Conservation (phyloP, 2,797 vertebrate genomes). For the Centropyge bicolor region DNA sequence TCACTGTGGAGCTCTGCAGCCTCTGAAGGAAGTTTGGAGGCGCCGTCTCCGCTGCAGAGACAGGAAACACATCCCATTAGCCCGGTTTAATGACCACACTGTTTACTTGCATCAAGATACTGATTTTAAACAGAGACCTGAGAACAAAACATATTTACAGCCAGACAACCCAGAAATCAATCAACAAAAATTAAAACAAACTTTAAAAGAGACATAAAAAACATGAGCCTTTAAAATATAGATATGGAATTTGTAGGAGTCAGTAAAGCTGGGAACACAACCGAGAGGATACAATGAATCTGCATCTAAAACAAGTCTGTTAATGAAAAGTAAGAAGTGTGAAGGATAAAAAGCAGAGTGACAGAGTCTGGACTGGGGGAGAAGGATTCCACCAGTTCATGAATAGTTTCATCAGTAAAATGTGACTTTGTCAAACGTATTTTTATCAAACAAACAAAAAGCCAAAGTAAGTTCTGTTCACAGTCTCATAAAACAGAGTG, state of each 20-base stretch:
- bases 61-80: not conserved
- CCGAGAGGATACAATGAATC: no score
- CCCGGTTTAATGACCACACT: not conserved
- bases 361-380: no score
- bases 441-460: not conserved
- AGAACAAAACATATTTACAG: not conserved
- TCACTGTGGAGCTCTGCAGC: constrained; percentile 95
- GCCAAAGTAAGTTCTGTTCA: not conserved
- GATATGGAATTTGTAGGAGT: not conserved
- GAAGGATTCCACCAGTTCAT: no score
- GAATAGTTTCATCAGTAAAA: not conserved
- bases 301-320: no score
- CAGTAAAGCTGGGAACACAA: no score
- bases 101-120: not conserved
- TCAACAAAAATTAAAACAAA: not conserved
- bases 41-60: constrained; percentile 90
- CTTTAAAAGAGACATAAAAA: not conserved
- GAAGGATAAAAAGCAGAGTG: no score
- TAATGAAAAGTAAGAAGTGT: no score
- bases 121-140: not conserved
- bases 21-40: constrained; percentile 96
- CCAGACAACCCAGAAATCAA: not conserved
- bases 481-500: not conserved
- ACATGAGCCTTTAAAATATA: not conserved
- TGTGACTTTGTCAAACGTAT: not conserved